Evolutionary conservation across 2,888 invertebrate genomes (phyloP).

Genomic region (Hypercompe scribonia): DNA sequence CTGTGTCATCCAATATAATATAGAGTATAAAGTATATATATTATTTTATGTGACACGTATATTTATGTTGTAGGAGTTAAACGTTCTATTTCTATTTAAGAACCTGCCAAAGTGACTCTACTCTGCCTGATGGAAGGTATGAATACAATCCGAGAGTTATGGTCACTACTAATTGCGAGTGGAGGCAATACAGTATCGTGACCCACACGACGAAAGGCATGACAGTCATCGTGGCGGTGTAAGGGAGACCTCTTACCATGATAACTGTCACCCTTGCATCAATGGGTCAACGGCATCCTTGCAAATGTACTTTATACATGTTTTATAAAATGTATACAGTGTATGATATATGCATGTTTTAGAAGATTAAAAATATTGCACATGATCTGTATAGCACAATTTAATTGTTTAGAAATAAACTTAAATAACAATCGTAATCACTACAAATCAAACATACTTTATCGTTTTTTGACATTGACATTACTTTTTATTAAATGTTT

Average conservation of each 20-base stretch:
- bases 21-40: background rate
- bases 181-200: too few species aligned
- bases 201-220: too few species aligned
- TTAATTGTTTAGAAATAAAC: slow-evolving; percentile 4
- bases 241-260: too few species aligned
- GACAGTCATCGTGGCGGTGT: too few species aligned
- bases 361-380: background rate
- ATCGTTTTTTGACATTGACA: background rate
- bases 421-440: background rate
- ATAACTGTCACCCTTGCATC: too few species aligned
- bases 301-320: background rate
- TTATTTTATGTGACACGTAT: background rate
- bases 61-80: background rate
- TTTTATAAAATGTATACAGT: slow-evolving; percentile 1
- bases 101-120: too few species aligned
- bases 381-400: background rate
- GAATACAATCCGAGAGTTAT: too few species aligned
- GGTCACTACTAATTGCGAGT: too few species aligned
- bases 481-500: background rate
- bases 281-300: too few species aligned
- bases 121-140: too few species aligned
- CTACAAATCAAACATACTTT: background rate
- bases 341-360: background rate
- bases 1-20: background rate
- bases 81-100: too few species aligned